Conservation (phyloP, 2,888 invertebrate genomes). For the Geophilus truncorum region DNA sequence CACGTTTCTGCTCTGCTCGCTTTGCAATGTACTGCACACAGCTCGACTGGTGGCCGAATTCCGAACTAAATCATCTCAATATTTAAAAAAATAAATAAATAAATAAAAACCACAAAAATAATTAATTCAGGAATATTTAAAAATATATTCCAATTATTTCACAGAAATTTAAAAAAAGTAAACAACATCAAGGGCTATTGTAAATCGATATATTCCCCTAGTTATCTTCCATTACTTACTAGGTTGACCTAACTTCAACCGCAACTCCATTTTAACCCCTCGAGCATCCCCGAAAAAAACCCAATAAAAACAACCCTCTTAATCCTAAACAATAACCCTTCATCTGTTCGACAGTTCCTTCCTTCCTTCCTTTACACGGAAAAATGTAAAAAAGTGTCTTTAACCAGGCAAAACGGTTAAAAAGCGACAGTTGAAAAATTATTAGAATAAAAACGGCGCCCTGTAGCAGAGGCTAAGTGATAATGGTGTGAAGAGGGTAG, state of each 20-base stretch:
- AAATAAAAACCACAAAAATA: not conserved
- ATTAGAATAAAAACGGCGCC: not conserved
- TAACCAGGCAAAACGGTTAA: too few relatives aligned
- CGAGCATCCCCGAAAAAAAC: too few relatives aligned
- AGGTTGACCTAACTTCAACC: not conserved
- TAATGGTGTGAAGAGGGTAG: slow-evolving; percentile 11
- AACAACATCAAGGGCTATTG: too few relatives aligned
- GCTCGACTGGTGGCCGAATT: too few relatives aligned
- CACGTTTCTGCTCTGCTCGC: too few relatives aligned
- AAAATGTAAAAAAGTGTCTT: too few relatives aligned
- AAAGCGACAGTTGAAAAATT: not conserved
- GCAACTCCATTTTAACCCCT: not conserved
- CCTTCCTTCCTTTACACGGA: not conserved
- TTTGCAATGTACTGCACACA: too few relatives aligned
- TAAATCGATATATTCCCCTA: not conserved
- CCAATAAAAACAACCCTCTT: not conserved
- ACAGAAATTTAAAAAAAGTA: too few relatives aligned
- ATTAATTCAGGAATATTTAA: not conserved
- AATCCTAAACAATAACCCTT: not conserved
- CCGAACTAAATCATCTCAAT: too few relatives aligned
- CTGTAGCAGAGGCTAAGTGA: not conserved
- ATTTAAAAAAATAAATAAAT: too few relatives aligned
- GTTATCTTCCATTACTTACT: not conserved
- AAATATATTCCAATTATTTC: not conserved
- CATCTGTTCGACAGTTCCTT: not conserved